Conservation (phyloP, 2,888 invertebrate genomes). For the Macaria liturata region DNA sequence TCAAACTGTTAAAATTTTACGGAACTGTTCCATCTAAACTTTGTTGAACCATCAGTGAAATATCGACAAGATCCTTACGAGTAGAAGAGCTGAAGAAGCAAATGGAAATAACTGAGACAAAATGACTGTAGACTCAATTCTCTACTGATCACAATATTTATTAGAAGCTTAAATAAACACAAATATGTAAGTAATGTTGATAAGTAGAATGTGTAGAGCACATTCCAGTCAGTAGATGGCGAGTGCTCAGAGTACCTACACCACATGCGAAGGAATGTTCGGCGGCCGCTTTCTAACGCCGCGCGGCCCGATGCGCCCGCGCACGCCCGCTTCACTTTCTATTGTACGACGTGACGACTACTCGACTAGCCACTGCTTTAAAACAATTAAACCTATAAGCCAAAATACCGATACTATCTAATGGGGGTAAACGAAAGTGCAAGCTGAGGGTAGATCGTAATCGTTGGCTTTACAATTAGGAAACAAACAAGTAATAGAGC, state of each 20-base stretch:
- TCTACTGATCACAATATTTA: neutral
- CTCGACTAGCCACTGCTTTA: conserved; percentile 30
- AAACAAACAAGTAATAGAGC: conserved; percentile 25
- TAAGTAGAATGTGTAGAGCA: conserved; percentile 11
- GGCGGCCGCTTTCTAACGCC: conserved; percentile 76
- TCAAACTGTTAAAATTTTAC: too few relatives aligned
- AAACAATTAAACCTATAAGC: conserved; percentile 39
- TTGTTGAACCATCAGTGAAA: too few relatives aligned
- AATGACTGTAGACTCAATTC: too few relatives aligned
- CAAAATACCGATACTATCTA: conserved; percentile 23
- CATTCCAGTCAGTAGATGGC: conserved; percentile 24
- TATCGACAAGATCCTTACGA: too few relatives aligned
- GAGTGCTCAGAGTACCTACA: neutral
- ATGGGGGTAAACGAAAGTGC: conserved; percentile 25
- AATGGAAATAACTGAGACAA: too few relatives aligned
- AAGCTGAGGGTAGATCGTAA: conserved; percentile 31
- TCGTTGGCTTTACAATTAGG: conserved; percentile 27
- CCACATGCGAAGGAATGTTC: conserved; percentile 65
- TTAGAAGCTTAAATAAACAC: too few relatives aligned
- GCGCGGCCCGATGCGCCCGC: conserved; percentile 60
- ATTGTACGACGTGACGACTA: conserved; percentile 59
- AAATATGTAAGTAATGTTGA: neutral
- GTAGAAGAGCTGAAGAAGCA: too few relatives aligned
- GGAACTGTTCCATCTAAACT: too few relatives aligned
- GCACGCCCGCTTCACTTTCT: conserved; percentile 77